Conservation (phyloP, 2,888 invertebrate species). For the Lepidocyrtoides sp. region DNA sequence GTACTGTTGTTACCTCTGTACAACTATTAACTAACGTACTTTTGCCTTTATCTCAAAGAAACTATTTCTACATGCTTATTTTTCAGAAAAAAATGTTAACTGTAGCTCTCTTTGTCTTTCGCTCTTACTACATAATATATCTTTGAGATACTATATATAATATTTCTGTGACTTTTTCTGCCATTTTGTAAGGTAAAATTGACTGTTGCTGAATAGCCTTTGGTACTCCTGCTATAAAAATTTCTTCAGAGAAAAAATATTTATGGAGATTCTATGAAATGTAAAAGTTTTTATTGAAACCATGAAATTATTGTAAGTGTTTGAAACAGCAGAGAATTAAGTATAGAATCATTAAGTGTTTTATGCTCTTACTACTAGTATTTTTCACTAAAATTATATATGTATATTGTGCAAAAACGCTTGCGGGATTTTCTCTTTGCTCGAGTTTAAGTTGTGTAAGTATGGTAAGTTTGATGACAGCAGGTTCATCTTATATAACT, state of each 20-base stretch:
- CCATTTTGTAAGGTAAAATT: background rate
- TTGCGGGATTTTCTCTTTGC: slow-evolving; percentile 26
- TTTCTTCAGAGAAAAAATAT: background rate
- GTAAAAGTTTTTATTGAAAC: background rate
- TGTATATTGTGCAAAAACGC: slow-evolving; percentile 18
- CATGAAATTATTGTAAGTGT: background rate
- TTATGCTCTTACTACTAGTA: background rate
- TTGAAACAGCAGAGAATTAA: background rate
- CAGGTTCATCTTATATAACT: background rate
- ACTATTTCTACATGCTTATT: slow-evolving; percentile 52
- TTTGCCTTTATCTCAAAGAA: slow-evolving; percentile 58
- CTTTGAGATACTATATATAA: background rate
- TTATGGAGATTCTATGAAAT: slow-evolving; percentile 30
- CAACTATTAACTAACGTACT: slow-evolving; percentile 28
- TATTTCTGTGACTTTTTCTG: slow-evolving; percentile 27
- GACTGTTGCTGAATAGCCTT: background rate
- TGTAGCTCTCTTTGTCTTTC: slow-evolving; percentile 35
- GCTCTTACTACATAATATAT: background rate
- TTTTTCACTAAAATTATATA: background rate
- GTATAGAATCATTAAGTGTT: background rate
- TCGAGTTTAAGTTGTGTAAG: slow-evolving; percentile 41
- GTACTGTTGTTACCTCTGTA: slow-evolving; percentile 37
- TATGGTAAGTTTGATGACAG: slow-evolving; percentile 30
- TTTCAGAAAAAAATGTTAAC: background rate
- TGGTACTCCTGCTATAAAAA: background rate